Evolutionary conservation across 2,797 vertebrate species (phyloP), one percentile per base, ranked within the genome.

Genomic region (Sebastes matsubarae): DNA sequence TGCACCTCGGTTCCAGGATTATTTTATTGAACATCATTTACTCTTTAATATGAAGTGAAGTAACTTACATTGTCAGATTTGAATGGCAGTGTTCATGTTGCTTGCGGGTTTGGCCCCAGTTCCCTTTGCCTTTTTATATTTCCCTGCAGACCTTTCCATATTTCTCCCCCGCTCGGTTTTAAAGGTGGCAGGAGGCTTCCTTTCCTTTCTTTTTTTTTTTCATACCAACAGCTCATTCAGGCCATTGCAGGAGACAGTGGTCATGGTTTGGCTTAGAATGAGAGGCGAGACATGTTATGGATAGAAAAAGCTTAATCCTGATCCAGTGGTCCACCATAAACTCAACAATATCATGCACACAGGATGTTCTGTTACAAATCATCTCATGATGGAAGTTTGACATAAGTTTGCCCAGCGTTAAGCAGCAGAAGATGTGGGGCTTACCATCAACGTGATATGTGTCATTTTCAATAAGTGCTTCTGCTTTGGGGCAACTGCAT

Each of bases 91-190:
- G 79, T 77, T 95, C 76, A 42, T 54, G 74, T 91, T 92, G 76
- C 87, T 89, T 88, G 90, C 42, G 91, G 91, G 88, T 96, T 96
- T 96, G 94, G 93, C 92, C 83, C n/a, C 69, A 36, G 65, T 90
- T 86, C 78, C 70, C 27, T 63, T 74, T 68, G 61, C 71, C 32
- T 83, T 86, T 89, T 86, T 58, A 83, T 81, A 75, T 88, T 80
- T 81, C 77, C 73, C 59, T 46, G 58, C 69, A 83, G 29, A 83
- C 76, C 61, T 84, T 54, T 91, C 78, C 87, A 93, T 85, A 79
- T 57, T 86, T 85, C 82, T 80, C 76, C 52, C 34, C 46, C 36
- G 50, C 50, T 75, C 78, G 50, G 57, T 68, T 79, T 87, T 71
- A 80, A 86, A 90, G 88, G 90, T 71, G 59, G 81, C 81, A 89